These are phyloP conservation scores for Psilopogon haemacephalus DNA, from an alignment of 2,113 vertebrate genomes.

Conservation along the genomic window DNA sequence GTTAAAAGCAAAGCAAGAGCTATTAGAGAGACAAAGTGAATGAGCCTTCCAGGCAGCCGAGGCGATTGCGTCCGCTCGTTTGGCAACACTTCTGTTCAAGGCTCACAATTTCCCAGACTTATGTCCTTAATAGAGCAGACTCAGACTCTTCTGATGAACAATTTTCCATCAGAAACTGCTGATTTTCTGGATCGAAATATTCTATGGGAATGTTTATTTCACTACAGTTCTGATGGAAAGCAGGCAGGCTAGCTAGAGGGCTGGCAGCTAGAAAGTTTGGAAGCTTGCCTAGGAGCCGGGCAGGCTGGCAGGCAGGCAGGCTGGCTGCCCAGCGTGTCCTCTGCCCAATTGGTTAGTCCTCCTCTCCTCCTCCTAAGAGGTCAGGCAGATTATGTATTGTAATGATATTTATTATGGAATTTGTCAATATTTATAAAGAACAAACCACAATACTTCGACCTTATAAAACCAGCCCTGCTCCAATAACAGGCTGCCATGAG, in stretches of 20 bases:
- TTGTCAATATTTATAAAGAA: background rate
- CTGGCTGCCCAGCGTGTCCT: background rate
- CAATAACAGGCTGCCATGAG: background rate
- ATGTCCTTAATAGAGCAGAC: constrained; percentile 33
- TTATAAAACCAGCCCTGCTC: background rate
- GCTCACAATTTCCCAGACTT: constrained; percentile 57
- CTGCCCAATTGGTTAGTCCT: background rate
- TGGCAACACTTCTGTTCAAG: constrained; percentile 48
- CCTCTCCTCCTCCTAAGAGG: background rate
- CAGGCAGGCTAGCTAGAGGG: constrained; percentile 36
- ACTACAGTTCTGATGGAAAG: constrained; percentile 1
- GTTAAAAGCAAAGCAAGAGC: constrained; percentile 51
- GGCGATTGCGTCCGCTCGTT: constrained; percentile 39
- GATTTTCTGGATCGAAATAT: constrained; percentile 42
- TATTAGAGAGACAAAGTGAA: constrained; percentile 37
- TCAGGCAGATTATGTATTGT: background rate
- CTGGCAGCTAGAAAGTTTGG: constrained; percentile 9
- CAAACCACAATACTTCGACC: background rate
- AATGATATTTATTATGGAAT: background rate
- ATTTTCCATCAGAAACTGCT: constrained; percentile 55
- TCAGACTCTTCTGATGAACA: constrained; percentile 53
- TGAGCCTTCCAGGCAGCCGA: constrained; percentile 18
- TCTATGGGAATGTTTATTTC: constrained; percentile 10
- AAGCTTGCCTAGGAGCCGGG: background rate
- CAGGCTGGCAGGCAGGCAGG: constrained; percentile 1